These are phyloP conservation scores for Arctia plantaginis DNA, from an alignment of 2,888 invertebrate species.

Conservation along the genomic window DNA sequence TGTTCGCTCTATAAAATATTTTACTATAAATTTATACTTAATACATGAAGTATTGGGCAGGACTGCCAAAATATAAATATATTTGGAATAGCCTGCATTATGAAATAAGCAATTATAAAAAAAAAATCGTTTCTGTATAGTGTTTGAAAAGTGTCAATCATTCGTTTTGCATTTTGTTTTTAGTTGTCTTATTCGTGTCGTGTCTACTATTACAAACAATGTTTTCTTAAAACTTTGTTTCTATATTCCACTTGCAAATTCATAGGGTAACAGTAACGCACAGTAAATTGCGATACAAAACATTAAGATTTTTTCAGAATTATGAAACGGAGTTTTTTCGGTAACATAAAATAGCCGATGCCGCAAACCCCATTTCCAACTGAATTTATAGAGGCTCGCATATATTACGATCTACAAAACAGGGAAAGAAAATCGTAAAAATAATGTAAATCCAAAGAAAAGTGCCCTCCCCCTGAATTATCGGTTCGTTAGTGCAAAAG, in stretches of 20 bases:
- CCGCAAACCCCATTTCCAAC: conserved; percentile 19
- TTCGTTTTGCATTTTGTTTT: no score
- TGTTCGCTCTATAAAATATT: neutral
- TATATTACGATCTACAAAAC: conserved; percentile 28
- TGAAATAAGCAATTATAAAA: no score
- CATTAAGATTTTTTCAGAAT: neutral
- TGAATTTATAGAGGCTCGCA: conserved; percentile 19
- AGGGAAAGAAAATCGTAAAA: conserved; percentile 42
- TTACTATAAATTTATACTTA: neutral
- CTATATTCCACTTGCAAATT: neutral
- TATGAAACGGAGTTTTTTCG: neutral
- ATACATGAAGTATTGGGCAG: neutral
- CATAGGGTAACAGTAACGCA: neutral
- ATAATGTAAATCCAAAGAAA: conserved; percentile 58
- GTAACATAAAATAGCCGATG: conserved; percentile 18
- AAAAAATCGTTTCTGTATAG: no score
- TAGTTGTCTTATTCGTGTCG: no score
- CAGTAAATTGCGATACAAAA: neutral
- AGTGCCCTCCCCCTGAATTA: conserved; percentile 70
- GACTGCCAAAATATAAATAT: neutral
- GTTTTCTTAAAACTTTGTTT: neutral
- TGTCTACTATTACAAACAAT: neutral
- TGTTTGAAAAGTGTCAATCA: neutral
- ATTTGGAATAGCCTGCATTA: neutral
- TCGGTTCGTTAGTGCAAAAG: conserved; percentile 79